Evolutionary conservation across 1,140 invertebrate genomes (phyloP).

Genomic region (Zaprionus ornatus): DNA sequence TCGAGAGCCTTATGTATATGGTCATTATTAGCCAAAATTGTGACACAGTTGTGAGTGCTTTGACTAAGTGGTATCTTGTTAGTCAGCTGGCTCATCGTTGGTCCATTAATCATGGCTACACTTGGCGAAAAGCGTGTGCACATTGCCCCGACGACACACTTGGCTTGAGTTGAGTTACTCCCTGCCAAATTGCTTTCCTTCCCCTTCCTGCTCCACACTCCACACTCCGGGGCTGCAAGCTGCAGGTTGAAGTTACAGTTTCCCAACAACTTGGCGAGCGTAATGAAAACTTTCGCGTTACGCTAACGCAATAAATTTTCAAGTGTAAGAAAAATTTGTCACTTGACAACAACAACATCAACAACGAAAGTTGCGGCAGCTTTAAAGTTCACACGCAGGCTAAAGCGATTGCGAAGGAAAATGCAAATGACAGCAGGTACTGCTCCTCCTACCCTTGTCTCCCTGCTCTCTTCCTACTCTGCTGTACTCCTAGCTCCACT

Average conservation of each 20-base stretch:
- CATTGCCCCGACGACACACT: background rate
- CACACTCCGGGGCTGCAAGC: conserved; percentile 13
- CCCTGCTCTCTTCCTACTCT: background rate
- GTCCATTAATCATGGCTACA: conserved; percentile 45
- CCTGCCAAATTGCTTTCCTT: background rate
- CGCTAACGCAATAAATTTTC: conserved; percentile 54
- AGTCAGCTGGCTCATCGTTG: conserved; percentile 24
- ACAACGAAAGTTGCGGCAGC: conserved; percentile 21
- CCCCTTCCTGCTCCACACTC: conserved; percentile 27
- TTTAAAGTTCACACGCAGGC: conserved; percentile 8
- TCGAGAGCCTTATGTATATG: background rate
- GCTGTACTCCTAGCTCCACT: conserved; percentile 6
- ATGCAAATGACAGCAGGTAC: conserved; percentile 18
- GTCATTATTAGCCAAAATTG: conserved; percentile 36
- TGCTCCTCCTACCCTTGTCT: background rate
- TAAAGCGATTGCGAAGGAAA: background rate
- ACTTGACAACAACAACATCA: conserved; percentile 36
- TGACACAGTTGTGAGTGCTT: conserved; percentile 30
- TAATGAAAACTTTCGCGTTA: conserved; percentile 61
- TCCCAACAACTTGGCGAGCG: conserved; percentile 8
- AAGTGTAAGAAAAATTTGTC: conserved; percentile 63
- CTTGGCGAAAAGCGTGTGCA: conserved; percentile 20
- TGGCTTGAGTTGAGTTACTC: background rate
- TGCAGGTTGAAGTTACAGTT: conserved; percentile 57
- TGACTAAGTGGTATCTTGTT: conserved; percentile 47